Base-by-base conservation (phyloP, 2,888 invertebrate genomes). In the Caenorhabditis japonica region DNA sequence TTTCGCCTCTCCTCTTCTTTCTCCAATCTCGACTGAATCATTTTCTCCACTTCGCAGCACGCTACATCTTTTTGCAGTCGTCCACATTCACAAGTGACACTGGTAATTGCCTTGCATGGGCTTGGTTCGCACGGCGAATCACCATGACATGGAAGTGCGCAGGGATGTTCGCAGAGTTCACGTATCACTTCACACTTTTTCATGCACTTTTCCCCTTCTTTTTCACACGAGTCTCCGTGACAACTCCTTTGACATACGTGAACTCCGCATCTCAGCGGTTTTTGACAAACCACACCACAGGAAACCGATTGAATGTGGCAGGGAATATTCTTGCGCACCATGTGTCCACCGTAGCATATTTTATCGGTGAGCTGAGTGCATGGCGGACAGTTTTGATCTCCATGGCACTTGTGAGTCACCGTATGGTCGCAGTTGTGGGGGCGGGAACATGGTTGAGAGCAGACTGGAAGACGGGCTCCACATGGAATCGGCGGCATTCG, bases 401-500 rank as follows among this genome's bases (percentile, higher is more conserved):
- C 91, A 70, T 90, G 90, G 90, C 52, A 76, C 49, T 68, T 68
- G 47, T 80, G 79, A 3, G 33, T 66, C 7, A 77, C 71, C 2
- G 52, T 87, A 73, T 83, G 83, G 27, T 69, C 60, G 30, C 83
- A 83, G 8, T 96, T 70, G 91, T 91, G 89, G 95, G 96, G 84
- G 92, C 91, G 3, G 93, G 91, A 90, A 88, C 97, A 97, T 0
- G 92, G 92, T 17, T 91, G 91, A 44, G 89, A 89, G 89, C 97
- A 97, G 3, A 91, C 89, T 0, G 97, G 97, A 3, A 92, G 92
- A 71, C 92, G 92, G 0, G 94, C 93, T 17, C 97, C 97, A 88
- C 97, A 97, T 0, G 94, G 92, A 52, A 97, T 92, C 0, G 97
- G 97, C 1, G 97, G 97, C 88, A 92, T 92, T 58, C 93, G 89